Conservation (phyloP, 2,797 vertebrate genomes). For the Sebastes dallii region DNA sequence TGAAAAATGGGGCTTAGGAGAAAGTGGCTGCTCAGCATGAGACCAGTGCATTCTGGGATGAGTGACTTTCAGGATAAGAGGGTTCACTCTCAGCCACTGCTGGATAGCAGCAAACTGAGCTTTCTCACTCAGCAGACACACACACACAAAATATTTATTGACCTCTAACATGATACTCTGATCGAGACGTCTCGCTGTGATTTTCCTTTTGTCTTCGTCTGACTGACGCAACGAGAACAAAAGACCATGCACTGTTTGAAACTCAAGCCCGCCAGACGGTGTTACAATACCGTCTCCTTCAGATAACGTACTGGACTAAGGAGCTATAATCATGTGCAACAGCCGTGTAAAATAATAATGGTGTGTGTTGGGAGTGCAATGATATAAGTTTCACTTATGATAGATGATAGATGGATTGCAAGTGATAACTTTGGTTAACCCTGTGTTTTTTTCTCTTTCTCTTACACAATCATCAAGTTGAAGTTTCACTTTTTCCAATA, state of each 20-base stretch:
- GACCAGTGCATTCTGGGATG: background rate
- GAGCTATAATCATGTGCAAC: background rate
- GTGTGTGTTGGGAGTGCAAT: background rate
- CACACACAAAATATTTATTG: slow-evolving; percentile 52
- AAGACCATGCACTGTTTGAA: slow-evolving; percentile 28
- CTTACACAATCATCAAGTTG: too few relatives aligned
- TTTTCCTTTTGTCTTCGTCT: slow-evolving; percentile 45
- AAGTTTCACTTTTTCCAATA: too few relatives aligned
- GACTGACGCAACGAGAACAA: slow-evolving; percentile 39
- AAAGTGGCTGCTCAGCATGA: background rate
- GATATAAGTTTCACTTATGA: background rate
- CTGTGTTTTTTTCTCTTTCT: too few relatives aligned
- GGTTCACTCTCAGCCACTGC: background rate
- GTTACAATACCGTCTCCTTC: slow-evolving; percentile 40
- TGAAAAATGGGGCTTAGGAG: background rate
- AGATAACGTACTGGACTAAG: background rate
- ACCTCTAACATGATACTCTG: slow-evolving; percentile 40
- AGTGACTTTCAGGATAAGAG: background rate
- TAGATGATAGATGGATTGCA: too few relatives aligned
- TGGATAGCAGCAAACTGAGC: slow-evolving; percentile 7
- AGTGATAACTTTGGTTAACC: too few relatives aligned
- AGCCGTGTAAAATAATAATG: background rate
- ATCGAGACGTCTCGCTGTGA: slow-evolving; percentile 17
- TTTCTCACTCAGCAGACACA: slow-evolving; percentile 19
- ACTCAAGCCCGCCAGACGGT: slow-evolving; percentile 25